phyloP scores from a whole-genome alignment of 2,888 invertebrate genomes.

The Yponomeuta evonymella region DNA sequence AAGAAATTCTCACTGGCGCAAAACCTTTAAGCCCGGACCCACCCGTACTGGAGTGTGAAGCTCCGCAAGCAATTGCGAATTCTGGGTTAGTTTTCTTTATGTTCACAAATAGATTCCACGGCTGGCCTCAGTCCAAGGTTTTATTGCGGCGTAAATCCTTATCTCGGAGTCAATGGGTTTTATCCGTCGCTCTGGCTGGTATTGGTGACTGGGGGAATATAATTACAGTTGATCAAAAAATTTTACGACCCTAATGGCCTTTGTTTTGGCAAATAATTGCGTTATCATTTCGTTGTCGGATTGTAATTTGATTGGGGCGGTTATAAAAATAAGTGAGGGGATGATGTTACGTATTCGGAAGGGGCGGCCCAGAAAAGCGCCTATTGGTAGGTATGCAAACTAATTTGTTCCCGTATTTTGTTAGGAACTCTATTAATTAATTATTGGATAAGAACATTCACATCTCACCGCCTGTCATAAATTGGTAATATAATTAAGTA shows the following conservation, averaged over 20 bases:
- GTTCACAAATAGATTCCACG: conserved; percentile 47
- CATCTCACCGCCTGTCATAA: no score
- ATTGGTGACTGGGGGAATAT: background rate
- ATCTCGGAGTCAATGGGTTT: conserved; percentile 32
- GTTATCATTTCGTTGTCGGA: background rate
- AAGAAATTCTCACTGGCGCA: background rate
- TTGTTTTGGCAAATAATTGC: background rate
- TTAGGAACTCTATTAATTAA: no score
- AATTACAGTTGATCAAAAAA: conserved; percentile 1
- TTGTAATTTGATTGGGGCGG: background rate
- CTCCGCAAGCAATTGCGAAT: conserved; percentile 23
- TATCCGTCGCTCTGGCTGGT: conserved; percentile 14
- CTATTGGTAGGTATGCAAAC: no score
- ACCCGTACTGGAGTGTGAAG: background rate
- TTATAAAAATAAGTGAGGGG: background rate
- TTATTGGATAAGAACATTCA: no score
- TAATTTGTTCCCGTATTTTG: no score
- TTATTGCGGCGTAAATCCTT: conserved; percentile 55
- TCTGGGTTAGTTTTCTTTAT: conserved; percentile 29
- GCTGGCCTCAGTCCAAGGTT: conserved; percentile 49
- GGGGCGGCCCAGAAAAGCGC: no score
- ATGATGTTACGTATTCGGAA: no score
- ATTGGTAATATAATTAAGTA: no score
- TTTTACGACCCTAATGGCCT: conserved; percentile 2
- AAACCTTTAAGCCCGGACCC: background rate